Conservation (phyloP, 2,797 vertebrate genomes). For the Trachurus trachurus region DNA sequence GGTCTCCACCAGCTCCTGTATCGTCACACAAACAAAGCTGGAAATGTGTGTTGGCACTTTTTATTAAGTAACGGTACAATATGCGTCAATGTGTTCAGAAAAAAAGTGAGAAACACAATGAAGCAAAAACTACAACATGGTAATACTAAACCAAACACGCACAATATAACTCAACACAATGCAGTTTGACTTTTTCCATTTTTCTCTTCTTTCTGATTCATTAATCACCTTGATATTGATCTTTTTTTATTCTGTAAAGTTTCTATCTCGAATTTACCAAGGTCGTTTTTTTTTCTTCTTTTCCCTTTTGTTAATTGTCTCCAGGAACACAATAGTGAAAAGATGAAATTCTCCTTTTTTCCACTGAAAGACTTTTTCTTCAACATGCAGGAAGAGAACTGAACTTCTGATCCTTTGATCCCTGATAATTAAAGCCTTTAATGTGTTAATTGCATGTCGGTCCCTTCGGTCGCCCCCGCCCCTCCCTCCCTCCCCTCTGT, state of each 20-base stretch:
- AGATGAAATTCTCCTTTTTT: not conserved
- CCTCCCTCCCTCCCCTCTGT: not conserved
- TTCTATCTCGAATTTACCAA: too few species aligned
- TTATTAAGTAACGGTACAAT: constrained; percentile 51
- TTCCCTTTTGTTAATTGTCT: too few species aligned
- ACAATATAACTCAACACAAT: not conserved
- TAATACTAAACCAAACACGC: constrained; percentile 10
- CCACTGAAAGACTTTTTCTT: not conserved
- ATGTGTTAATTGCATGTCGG: constrained; percentile 1
- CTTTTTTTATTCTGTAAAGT: not conserved
- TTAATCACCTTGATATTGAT: not conserved
- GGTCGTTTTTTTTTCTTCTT: too few species aligned
- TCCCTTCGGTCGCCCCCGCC: not conserved
- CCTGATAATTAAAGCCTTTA: constrained; percentile 26
- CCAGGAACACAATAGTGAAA: not conserved
- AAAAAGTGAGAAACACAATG: constrained; percentile 6
- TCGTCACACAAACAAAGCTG: not conserved
- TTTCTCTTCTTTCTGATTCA: not conserved
- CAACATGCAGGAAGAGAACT: not conserved
- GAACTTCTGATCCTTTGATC: constrained; percentile 14
- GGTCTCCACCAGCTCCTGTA: not conserved
- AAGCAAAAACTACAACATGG: not conserved
- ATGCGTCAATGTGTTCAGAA: constrained; percentile 31
- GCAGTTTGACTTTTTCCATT: not conserved
- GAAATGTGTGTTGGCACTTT: constrained; percentile 19